Evolutionary conservation across 2,113 vertebrate species (phyloP).

Genomic region (Caranx ignobilis): DNA sequence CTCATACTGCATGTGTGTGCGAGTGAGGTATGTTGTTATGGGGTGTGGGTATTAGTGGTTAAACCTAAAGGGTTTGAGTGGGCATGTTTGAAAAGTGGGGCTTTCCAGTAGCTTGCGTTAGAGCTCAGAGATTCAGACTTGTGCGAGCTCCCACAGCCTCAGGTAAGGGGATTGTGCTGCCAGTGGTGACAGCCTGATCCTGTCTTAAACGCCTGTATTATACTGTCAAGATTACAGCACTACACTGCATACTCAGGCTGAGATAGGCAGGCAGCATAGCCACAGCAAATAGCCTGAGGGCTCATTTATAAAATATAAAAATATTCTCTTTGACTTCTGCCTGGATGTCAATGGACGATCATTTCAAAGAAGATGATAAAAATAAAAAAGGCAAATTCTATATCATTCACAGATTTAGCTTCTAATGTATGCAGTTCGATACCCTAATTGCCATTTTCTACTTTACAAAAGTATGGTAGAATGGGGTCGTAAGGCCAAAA

Average conservation of each 20-base stretch:
- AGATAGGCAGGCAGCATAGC: conserved; percentile 53
- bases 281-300: conserved; percentile 59
- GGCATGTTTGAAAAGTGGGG: conserved; percentile 77
- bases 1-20: conserved; percentile 11
- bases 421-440: conserved; percentile 41
- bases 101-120: conserved; percentile 71
- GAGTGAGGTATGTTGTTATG: conserved; percentile 32
- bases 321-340: conserved; percentile 69
- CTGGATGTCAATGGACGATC: conserved; percentile 59
- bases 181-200: conserved; percentile 79
- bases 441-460: conserved; percentile 51
- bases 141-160: conserved; percentile 67
- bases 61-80: conserved; percentile 74
- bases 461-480: conserved; percentile 29
- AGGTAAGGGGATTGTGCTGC: conserved; percentile 81
- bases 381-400: conserved; percentile 56
- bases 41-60: conserved; percentile 60
- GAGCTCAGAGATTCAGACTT: conserved; percentile 67
- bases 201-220: conserved; percentile 77
- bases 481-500: conserved; percentile 21
- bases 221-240: conserved; percentile 77
- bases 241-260: conserved; percentile 43
- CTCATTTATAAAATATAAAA: conserved; percentile 71
- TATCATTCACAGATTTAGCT: conserved; percentile 49
- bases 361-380: conserved; percentile 59